Base-by-base conservation (phyloP, 30 jellyfish, hydroid and myxozoan genomes). In the Aurelia aurita complex sp. Pacific region DNA sequence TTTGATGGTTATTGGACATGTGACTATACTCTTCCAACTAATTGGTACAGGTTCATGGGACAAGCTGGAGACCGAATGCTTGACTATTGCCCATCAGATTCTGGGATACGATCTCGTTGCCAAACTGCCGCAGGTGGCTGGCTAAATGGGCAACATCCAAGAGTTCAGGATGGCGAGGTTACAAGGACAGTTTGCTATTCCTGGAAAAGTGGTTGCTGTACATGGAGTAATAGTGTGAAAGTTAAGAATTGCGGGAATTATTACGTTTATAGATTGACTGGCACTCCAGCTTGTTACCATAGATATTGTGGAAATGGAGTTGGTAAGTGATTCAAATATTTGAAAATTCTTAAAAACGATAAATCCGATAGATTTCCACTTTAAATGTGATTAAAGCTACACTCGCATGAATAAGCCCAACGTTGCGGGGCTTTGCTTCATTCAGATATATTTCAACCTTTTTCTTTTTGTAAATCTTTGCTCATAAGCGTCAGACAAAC, bases 31-130 rank as follows among this genome's bases (percentile, higher is more conserved):
- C 57, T 46, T 46, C 14, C 57, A 46, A 46, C 14, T 74, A 67
- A 60, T n/a, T 74, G 84, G 84, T 74, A 42, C 57, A 67, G 84
- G 16, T 74, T 74, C 71, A 74, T 74, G 84, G 84, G 84, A 12
- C 38, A 52, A 50, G 70, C 84, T n/a, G 84, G 84, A 40, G 72
- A 51, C 10, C 52, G 50, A 16, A 74, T 74, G 84, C 59, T 74
- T n/a, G 84, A 74, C 32, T 74, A 74, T 19, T n/a, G 18, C 18
- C 61, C 73, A 0, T 9, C 19, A 8, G 0, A 36, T 17, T 0
- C 59, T 4, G 43, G 23, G 10, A 7, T n/a, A 13, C 40, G 1
- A 15, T 17, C 4, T 36, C 71, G 73, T 29, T 74, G 84, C 72
- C 46, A 33, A 3, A 61, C 80, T 29, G 14, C 4, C 53, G 80